Percentiles rank a stretch among this genome's conserved stretches.
Conservation (phyloP, 2,888 invertebrate genomes). For the Pedicia rivosa region DNA sequence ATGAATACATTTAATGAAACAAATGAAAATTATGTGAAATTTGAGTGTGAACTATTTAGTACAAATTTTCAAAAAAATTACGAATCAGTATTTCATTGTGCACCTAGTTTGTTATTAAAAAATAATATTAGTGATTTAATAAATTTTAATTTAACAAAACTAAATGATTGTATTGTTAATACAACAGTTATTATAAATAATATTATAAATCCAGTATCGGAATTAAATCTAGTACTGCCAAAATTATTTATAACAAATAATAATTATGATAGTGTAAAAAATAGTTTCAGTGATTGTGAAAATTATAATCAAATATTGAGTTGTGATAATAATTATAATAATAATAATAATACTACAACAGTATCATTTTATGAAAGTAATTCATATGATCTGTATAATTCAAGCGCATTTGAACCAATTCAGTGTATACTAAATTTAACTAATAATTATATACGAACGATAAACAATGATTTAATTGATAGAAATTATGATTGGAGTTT, state of each 20-base stretch:
- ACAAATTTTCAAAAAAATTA: constrained; percentile 1
- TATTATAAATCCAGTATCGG: constrained; percentile 20
- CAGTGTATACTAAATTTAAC: constrained; percentile 4
- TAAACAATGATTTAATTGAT: neutral
- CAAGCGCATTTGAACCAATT: constrained; percentile 2
- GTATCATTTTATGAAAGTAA: constrained; percentile 8
- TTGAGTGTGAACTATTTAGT: constrained; percentile 5
- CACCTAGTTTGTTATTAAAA: constrained; percentile 1
- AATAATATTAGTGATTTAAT: constrained; percentile 4
- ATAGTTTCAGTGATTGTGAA: neutral
- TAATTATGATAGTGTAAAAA: constrained; percentile 15
- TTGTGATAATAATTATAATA: constrained; percentile 6
- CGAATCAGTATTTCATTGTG: constrained; percentile 3
- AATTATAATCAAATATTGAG: constrained; percentile 6
- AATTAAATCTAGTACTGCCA: constrained; percentile 24
- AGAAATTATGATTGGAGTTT: constrained; percentile 60
- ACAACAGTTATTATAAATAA: constrained; percentile 19
- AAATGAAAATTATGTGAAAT: neutral
- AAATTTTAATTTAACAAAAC: constrained; percentile 8
- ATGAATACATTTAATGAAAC: constrained; percentile 5
- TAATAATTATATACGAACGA: neutral
- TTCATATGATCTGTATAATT: constrained; percentile 5
- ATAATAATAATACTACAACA: neutral
- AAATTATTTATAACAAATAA: constrained; percentile 12
- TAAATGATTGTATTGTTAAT: constrained; percentile 18